Base-by-base conservation (phyloP, 53 echinoderm and acorn worm species). In the Zoroaster sp. region DNA sequence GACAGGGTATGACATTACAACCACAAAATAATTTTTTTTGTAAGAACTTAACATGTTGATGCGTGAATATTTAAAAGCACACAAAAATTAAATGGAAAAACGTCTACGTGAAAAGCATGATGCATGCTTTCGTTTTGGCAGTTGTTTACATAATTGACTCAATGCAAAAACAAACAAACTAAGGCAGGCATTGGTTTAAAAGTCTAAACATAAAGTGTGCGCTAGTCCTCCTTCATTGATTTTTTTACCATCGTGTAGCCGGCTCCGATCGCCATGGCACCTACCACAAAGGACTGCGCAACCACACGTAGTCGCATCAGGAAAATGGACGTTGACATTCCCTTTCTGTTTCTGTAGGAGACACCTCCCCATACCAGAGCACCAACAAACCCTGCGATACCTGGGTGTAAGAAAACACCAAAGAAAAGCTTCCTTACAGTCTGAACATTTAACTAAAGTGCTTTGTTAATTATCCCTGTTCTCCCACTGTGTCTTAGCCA, bases 201-300 rank as follows among this genome's bases (percentile, higher is more conserved):
- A 74, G 41, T 33, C 14, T 35, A 69, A 35, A 75, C 5, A 21
- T 52, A 14, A 63, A 59, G 36, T 15, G 23, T 30, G 36, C 12
- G 12, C 40, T 42, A 77, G 47, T 91, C 87, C 40, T 69, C 77
- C 69, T 67, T 92, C 70, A 47, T 40, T 30, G n/a, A 37, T 35
- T 72, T 88, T 68, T 73, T 93, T 40, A 69, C 41, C 89, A 95
- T 89, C 4, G 91, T 88, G 35, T 78, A 85, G 35, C 52, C 93
- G 20, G 95, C 97, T 11, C 97, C 97, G 9, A 97, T 14, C 14
- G 95, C 89, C 91, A 97, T 97, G 40, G 97, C 90, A 30, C 97
- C 97, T 7, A 97, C 97, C 4, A 97, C 93, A 65, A 83, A 87
- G 21, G 87, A 83, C 89, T 97, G 97, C 44, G 97, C 93, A 30